Evolutionary conservation across 2,797 vertebrate species (phyloP).

Genomic region (Etheostoma nigrum): DNA sequence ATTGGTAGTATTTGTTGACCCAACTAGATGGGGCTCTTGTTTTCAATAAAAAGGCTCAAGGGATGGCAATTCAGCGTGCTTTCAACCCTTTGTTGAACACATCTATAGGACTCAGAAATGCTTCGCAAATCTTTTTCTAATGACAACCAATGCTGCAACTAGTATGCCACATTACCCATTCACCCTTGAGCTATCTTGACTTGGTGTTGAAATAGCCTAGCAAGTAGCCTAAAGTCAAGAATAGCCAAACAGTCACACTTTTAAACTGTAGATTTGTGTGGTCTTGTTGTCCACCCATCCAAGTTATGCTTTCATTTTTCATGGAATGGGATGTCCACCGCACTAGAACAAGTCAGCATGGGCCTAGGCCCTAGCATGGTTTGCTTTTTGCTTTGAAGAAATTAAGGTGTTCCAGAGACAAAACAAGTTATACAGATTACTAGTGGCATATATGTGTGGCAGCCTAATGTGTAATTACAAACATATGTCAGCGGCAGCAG

Average conservation of each 20-base stretch:
- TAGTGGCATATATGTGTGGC: background rate
- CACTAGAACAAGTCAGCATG: background rate
- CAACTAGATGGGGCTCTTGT: no score
- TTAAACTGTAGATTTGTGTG: background rate
- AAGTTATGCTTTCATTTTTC: background rate
- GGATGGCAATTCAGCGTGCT: no score
- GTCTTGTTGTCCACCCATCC: background rate
- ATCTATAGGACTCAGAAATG: no score
- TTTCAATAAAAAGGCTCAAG: no score
- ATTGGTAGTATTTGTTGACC: no score
- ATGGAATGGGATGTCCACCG: background rate
- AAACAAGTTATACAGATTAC: background rate
- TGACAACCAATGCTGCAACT: background rate
- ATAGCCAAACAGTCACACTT: background rate
- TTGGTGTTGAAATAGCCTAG: background rate
- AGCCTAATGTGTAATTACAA: constrained; percentile 3
- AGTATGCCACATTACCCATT: background rate
- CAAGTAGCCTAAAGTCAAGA: constrained; percentile 6
- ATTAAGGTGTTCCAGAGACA: background rate
- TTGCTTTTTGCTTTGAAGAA: background rate
- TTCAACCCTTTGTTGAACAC: no score
- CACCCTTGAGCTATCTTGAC: constrained; percentile 3
- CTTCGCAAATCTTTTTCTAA: no score
- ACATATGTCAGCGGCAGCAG: constrained; percentile 15
- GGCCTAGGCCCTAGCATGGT: background rate